A percentile compares a stretch with the other conserved stretches of the same genome.
These are phyloP conservation scores for Brachylomia viminalis DNA, from an alignment of 2,888 invertebrate species.

Conservation along the genomic window DNA sequence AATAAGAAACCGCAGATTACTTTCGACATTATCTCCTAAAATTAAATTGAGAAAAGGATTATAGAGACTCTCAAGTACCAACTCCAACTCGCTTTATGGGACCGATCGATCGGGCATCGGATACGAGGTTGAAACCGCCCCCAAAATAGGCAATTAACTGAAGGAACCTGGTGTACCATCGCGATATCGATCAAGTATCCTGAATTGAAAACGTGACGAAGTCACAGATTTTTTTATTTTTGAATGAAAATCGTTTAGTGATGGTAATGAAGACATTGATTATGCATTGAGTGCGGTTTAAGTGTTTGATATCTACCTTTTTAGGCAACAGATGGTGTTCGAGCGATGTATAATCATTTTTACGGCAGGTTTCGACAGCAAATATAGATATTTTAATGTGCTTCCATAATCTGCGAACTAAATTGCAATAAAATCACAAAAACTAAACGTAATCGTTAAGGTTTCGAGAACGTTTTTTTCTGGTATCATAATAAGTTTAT, in stretches of 20 bases:
- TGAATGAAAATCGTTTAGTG: neutral
- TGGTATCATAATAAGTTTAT: no score
- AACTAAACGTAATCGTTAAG: no score
- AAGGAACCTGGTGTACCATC: slow-evolving; percentile 37
- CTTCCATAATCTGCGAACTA: neutral
- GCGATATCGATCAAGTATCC: slow-evolving; percentile 51
- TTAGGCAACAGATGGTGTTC: neutral
- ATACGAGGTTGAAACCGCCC: slow-evolving; percentile 22
- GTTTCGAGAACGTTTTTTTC: no score
- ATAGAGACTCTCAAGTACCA: neutral
- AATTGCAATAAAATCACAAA: neutral
- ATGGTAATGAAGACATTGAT: slow-evolving; percentile 4
- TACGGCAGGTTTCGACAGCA: neutral
- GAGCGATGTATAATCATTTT: neutral
- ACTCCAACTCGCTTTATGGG: slow-evolving; percentile 19
- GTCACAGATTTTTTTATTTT: neutral
- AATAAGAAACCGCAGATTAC: neutral
- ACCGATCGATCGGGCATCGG: slow-evolving; percentile 28
- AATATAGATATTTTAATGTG: neutral
- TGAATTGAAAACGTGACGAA: slow-evolving; percentile 59
- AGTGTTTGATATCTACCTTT: neutral
- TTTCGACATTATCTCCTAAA: slow-evolving; percentile 18
- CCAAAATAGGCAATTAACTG: slow-evolving; percentile 60
- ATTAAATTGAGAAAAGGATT: slow-evolving; percentile 24
- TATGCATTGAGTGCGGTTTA: neutral